Evolutionary conservation across 2,888 invertebrate species (phyloP), one percentile per base, ranked within the genome.

Genomic region (Coenonympha arcania): DNA sequence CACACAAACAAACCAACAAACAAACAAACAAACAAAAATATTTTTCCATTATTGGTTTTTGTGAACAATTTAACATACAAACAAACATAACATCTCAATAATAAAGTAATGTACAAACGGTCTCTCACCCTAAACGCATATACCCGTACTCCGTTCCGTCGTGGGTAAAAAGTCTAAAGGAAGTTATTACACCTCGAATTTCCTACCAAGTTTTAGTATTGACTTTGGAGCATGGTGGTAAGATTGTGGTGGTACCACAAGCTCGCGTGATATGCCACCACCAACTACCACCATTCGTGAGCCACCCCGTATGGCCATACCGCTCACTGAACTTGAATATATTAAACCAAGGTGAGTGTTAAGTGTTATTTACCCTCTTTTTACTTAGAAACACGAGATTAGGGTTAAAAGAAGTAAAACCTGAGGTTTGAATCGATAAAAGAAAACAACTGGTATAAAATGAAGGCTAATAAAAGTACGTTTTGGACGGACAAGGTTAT

Each of bases 201-300:
- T 50, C 41, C 30, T 46, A 51, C 9, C 16, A 9, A 18, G 4
- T 8, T 9, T 8, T 18, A 4, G 31, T 48, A 30, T 22, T 37
- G 33, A 31, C 41, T 28, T 8, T 15, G 9, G 8, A 4, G 4
- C n/a, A n/a, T 18, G 33, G 33, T 18, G 19, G 20, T 37, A 20
- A 20, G 20, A 34, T 5, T 5, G 30, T 30, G 20, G 19, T 41
- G 33, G 39, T 39, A 36, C 16, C 15, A 41, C 28, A 13, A 6
- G 42, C 22, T 70, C 61, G 69, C 71, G 70, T 71, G 71, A 69
- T 68, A 66, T 65, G 67, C 64, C 68, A 63, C 44, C 47, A 50
- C 56, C 41, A 15, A 24, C 41, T 44, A 36, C 36, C n/a, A 4
- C 22, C 48, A 26, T 16, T 36, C 31, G 51, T 51, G n/a, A n/a